Evolutionary conservation across 2,888 invertebrate genomes (phyloP).

Genomic region (Artemia sinica): DNA sequence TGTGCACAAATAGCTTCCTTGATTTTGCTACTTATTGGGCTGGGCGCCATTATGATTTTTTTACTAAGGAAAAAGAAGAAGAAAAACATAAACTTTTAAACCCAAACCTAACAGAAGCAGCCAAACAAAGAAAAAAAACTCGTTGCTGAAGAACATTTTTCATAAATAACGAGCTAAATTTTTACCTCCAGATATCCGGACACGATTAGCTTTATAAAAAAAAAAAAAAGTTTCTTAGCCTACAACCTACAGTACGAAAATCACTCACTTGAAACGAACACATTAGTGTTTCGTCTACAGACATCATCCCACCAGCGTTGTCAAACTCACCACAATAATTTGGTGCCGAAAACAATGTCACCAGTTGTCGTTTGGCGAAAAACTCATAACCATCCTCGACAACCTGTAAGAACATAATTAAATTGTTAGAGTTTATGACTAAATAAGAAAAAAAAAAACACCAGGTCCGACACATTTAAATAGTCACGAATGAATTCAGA

Average conservation of each 20-base stretch:
- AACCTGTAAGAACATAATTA: constrained; percentile 39
- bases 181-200: neutral
- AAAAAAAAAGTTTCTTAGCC: neutral
- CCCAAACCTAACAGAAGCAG: too few relatives aligned
- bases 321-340: constrained; percentile 97
- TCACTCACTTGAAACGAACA: constrained; percentile 84
- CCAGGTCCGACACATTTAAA: neutral
- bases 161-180: too few relatives aligned
- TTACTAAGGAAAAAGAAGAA: neutral
- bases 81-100: neutral
- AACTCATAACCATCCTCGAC: constrained; percentile 99
- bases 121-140: too few relatives aligned
- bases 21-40: too few relatives aligned
- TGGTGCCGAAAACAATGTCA: constrained; percentile 94
- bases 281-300: constrained; percentile 95
- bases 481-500: too few relatives aligned
- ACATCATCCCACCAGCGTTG: constrained; percentile 99
- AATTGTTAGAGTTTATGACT: neutral
- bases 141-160: too few relatives aligned
- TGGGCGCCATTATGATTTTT: neutral
- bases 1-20: too few relatives aligned
- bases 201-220: neutral
- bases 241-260: neutral
- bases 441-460: neutral
- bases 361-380: constrained; percentile 92